Evolutionary conservation across 2,888 invertebrate species (phyloP).

Genomic region (Protonemura montana): DNA sequence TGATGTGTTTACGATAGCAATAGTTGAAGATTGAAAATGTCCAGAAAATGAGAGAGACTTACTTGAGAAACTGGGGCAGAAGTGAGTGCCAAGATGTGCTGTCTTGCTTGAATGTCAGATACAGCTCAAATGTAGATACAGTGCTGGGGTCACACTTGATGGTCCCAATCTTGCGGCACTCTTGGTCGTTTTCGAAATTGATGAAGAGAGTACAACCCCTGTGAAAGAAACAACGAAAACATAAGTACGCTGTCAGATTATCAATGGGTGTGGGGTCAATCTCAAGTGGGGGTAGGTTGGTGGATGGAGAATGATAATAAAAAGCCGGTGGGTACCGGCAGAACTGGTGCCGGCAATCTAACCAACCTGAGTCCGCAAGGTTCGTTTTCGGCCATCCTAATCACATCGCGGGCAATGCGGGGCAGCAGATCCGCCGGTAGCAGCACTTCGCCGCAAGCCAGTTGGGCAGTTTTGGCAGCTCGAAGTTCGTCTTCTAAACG

Average conservation of each 20-base stretch:
- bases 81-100: slow-evolving; percentile 86
- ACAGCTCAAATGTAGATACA: slow-evolving; percentile 89
- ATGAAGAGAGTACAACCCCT: slow-evolving; percentile 85
- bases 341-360: neutral
- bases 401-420: slow-evolving; percentile 79
- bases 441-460: slow-evolving; percentile 85
- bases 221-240: slow-evolving; percentile 40
- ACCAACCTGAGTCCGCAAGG: slow-evolving; percentile 80
- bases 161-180: slow-evolving; percentile 77
- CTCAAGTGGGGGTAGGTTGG: neutral
- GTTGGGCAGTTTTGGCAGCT: slow-evolving; percentile 80
- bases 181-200: slow-evolving; percentile 76
- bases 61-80: slow-evolving; percentile 90
- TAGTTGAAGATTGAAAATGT: too few species aligned
- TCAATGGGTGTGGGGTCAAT: neutral
- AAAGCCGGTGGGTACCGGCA: too few species aligned
- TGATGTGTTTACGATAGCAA: too few species aligned
- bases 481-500: slow-evolving; percentile 81
- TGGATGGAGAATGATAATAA: neutral
- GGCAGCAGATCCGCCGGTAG: slow-evolving; percentile 83
- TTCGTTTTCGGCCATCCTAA: slow-evolving; percentile 85
- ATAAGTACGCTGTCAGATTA: neutral
- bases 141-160: slow-evolving; percentile 87
- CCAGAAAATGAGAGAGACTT: slow-evolving; percentile 60
- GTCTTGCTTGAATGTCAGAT: slow-evolving; percentile 86